phyloP scores from a whole-genome alignment of 2,888 invertebrate species.

The Lasioglossum lativentre region DNA sequence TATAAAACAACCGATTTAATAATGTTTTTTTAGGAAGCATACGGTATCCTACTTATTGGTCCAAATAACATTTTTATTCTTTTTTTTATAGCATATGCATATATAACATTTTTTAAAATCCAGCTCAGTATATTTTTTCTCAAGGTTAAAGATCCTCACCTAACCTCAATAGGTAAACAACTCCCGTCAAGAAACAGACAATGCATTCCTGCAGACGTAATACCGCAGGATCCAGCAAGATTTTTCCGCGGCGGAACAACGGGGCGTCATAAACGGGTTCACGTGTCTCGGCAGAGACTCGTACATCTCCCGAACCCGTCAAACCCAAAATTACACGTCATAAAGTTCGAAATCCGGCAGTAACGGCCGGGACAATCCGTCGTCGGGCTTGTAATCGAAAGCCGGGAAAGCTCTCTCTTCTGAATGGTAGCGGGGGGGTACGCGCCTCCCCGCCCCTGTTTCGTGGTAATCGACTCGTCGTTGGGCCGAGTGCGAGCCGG shows the following conservation, averaged over 20 bases:
- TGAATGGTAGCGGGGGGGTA: conserved; percentile 42
- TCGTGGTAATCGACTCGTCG: conserved; percentile 74
- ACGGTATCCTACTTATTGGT: not conserved
- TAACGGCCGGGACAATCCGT: conserved; percentile 64
- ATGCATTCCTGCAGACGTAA: not conserved
- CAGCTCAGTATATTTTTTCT: not conserved
- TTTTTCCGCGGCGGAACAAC: conserved; percentile 21
- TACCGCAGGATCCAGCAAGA: not conserved
- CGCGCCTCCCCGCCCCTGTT: conserved; percentile 53
- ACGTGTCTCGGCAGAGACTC: conserved; percentile 13
- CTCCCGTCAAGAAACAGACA: not conserved
- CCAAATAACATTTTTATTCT: not conserved
- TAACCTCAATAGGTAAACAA: not conserved
- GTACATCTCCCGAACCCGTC: conserved; percentile 62
- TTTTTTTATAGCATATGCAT: not conserved
- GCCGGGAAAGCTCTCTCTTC: conserved; percentile 54
- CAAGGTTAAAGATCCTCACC: not conserved
- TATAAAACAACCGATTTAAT: not conserved
- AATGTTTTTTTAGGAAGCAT: not conserved
- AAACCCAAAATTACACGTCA: conserved; percentile 70
- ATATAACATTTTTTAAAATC: not conserved
- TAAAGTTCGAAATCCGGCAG: conserved; percentile 67
- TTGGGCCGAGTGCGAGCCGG: conserved; percentile 6
- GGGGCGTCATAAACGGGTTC: conserved; percentile 17
- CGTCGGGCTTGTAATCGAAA: conserved; percentile 66